Percentiles rank a stretch among this genome's conserved stretches.
Conservation (phyloP, 2,888 invertebrate species). For the Chymomyza procnemis region DNA sequence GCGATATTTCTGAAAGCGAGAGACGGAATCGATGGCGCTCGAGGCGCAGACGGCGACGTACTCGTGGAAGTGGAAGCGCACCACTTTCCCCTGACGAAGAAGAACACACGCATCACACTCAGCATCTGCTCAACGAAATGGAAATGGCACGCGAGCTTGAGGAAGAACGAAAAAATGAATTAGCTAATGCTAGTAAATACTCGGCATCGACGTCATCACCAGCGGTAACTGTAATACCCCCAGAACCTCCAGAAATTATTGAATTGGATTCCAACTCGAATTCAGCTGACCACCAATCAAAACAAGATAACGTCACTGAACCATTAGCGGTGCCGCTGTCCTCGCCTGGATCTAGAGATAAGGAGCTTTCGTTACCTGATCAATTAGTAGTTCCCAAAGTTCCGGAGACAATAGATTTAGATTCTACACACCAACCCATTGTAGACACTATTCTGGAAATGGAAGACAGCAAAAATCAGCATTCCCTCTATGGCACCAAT, state of each 20-base stretch:
- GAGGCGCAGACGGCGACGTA: slow-evolving; percentile 38
- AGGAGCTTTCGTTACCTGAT: slow-evolving; percentile 12
- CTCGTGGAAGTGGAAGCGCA: slow-evolving; percentile 49
- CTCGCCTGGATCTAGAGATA: slow-evolving; percentile 17
- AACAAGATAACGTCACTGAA: background rate
- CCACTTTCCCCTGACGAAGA: slow-evolving; percentile 62
- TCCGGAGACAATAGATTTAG: slow-evolving; percentile 37
- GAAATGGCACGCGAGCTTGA: slow-evolving; percentile 71
- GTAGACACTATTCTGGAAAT: slow-evolving; percentile 74
- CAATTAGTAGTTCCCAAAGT: slow-evolving; percentile 3
- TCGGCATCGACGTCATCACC: slow-evolving; percentile 72
- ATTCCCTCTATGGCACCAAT: slow-evolving; percentile 24
- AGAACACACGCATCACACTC: slow-evolving; percentile 74
- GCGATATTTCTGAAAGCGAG: slow-evolving; percentile 42
- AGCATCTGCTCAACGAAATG: slow-evolving; percentile 74
- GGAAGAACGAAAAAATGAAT: slow-evolving; percentile 70
- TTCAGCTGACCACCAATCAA: slow-evolving; percentile 50
- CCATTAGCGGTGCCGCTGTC: slow-evolving; percentile 11
- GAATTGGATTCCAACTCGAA: slow-evolving; percentile 76
- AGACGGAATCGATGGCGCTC: slow-evolving; percentile 48
- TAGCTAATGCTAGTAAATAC: slow-evolving; percentile 71
- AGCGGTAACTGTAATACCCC: slow-evolving; percentile 66
- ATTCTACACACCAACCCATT: slow-evolving; percentile 65
- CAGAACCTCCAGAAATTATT: slow-evolving; percentile 76
- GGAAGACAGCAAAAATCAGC: slow-evolving; percentile 68